Evolutionary conservation across 2,797 vertebrate genomes (phyloP).

Genomic region (Tolypeutes matacus): DNA sequence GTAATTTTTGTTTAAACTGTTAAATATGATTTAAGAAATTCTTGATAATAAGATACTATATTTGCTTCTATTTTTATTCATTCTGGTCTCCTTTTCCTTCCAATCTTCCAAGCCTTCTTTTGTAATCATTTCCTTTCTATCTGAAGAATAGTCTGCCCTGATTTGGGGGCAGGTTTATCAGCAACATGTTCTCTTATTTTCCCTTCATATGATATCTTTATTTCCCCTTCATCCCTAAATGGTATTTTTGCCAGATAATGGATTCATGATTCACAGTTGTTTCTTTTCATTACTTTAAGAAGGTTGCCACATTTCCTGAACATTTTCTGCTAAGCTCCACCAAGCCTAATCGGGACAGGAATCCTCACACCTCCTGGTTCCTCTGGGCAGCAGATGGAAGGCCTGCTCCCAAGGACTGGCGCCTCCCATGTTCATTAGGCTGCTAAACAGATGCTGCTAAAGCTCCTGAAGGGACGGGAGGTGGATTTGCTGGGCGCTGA

Average conservation of each 20-base stretch:
- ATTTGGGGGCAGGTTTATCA: neutral
- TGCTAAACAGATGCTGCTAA: no score
- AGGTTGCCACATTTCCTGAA: neutral
- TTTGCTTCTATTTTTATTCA: neutral
- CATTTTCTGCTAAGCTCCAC: neutral
- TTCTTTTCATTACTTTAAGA: neutral
- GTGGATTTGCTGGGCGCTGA: neutral
- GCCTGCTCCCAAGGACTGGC: no score
- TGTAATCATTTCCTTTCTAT: neutral
- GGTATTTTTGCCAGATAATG: neutral
- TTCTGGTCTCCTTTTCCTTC: neutral
- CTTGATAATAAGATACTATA: neutral
- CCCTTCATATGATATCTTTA: neutral
- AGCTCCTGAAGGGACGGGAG: neutral
- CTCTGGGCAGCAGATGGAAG: neutral
- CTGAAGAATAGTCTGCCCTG: neutral
- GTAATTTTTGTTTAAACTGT: neutral
- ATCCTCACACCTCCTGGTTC: neutral
- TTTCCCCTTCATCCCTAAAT: neutral
- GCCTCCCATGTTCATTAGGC: no score
- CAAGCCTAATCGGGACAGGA: fast-evolving
- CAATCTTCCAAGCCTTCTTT: neutral
- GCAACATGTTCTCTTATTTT: neutral
- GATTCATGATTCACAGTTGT: neutral
- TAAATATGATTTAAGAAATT: neutral